Evolutionary conservation across 1,140 invertebrate species (phyloP).

Genomic region (Drosophila nigromelanica): DNA sequence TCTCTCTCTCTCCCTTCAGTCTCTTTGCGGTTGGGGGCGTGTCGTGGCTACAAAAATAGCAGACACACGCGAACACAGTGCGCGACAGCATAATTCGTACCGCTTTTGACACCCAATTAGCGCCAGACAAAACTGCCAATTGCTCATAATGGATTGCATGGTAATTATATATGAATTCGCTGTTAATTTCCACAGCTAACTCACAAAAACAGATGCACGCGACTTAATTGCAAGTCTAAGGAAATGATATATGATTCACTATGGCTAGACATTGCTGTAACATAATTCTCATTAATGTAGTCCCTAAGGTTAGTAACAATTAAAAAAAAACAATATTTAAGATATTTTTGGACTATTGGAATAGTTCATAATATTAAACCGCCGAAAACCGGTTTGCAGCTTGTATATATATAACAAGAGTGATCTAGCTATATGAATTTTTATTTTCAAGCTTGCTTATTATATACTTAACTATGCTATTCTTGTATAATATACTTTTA

Average conservation of each 20-base stretch:
- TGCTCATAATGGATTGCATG: constrained; percentile 29
- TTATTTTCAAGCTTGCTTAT: too few species aligned
- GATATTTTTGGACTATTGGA: too few species aligned
- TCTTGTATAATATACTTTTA: too few species aligned
- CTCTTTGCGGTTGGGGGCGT: constrained; percentile 14
- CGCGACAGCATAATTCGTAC: constrained; percentile 30
- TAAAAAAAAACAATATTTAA: too few species aligned
- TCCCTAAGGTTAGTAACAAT: too few species aligned
- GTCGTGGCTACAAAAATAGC: constrained; percentile 38
- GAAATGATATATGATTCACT: too few species aligned
- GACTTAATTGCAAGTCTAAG: background rate
- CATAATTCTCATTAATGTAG: too few species aligned
- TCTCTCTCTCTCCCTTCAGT: background rate
- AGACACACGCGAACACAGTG: constrained; percentile 19
- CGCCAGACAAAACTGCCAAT: constrained; percentile 30
- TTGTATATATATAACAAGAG: too few species aligned
- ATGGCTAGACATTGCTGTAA: background rate
- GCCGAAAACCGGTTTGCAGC: too few species aligned
- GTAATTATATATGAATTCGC: constrained; percentile 19
- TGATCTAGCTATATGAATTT: too few species aligned
- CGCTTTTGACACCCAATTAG: constrained; percentile 63
- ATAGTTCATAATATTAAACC: too few species aligned
- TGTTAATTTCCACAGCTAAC: constrained; percentile 33
- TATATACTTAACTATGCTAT: too few species aligned
- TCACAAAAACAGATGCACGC: constrained; percentile 7